Evolutionary conservation across 2,113 vertebrate species (phyloP).

Genomic region (Melanerpes formicivorus): DNA sequence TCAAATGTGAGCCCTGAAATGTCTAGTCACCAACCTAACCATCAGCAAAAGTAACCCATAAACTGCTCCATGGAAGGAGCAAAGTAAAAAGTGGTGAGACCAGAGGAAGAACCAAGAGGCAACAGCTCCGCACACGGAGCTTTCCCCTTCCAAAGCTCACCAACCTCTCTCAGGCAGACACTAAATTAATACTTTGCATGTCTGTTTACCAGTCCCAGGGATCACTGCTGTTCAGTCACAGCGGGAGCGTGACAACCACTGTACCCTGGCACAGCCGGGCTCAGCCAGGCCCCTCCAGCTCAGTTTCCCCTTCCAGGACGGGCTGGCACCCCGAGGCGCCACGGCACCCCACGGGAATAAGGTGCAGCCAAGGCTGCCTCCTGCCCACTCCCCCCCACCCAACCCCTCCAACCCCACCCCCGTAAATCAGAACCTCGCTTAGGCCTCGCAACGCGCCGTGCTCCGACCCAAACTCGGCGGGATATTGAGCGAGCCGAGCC

Average conservation of each 20-base stretch:
- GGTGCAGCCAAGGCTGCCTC: no score
- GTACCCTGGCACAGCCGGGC: background rate
- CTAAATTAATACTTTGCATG: background rate
- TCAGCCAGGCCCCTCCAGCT: background rate
- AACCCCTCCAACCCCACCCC: no score
- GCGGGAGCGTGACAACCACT: background rate
- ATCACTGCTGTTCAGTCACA: background rate
- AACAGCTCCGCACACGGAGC: background rate
- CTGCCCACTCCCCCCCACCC: background rate
- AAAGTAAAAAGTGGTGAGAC: background rate
- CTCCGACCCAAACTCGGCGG: background rate
- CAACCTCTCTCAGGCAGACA: background rate
- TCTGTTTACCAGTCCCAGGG: background rate
- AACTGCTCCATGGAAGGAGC: background rate
- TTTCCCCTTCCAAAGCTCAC: background rate
- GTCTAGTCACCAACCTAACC: background rate
- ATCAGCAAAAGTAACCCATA: background rate
- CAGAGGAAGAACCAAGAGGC: background rate
- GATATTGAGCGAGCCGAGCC: background rate
- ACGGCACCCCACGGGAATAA: background rate
- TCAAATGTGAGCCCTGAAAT: accelerated
- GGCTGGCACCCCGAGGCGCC: background rate
- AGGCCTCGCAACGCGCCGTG: background rate
- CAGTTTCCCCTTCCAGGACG: background rate
- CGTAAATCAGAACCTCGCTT: background rate